Evolutionary conservation across 2,113 vertebrate species (phyloP), one percentile per base, ranked within the genome.

Genomic region (Trematocara zebra): DNA sequence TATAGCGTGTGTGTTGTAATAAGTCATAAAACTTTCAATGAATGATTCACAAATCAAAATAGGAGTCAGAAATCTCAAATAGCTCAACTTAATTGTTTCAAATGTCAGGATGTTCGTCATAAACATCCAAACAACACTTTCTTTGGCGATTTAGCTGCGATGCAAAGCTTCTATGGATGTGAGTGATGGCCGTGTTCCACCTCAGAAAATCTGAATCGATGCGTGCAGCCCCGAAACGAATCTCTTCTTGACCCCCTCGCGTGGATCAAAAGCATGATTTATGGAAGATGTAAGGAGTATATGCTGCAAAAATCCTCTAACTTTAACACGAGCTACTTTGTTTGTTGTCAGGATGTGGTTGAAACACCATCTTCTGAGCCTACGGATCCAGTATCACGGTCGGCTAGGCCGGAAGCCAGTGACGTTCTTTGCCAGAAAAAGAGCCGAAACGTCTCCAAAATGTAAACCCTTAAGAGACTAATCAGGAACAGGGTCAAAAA

Each of bases 341-440:
- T 95, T 93, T 94, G 91, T 94, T 93, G 91, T 93, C 86, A 85
- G 92, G 89, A 94, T 96, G 92, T 88, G 94, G 93, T 88, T 91
- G 90, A 92, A 94, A 95, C 86, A 84, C 93, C 89, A 90, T 92
- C 91, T 85, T 76, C 86, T 18, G 17, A 80, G 81, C 87, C 87
- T 64, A 49, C 81, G 90, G 85, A 79, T 84, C 80, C 37, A 28
- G 81, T 81, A 88, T 87, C 80, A 92, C 8, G 74, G 91, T 93
- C 37, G 15, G 37, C 79, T 56, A 14, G 91, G 90, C 86, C 18
- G 3, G 3, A 64, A 76, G 88, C 90, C 90, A 94, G 90, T 80
- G 83, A 91, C 52, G 28, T 54, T 88, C 85, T 40, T 85, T 80
- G 82, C 31, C 72, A 90, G 20, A 31, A 59, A 74, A 78, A 47